Base-by-base conservation (phyloP, 2,113 vertebrate genomes). In the Ceyx melanurus region DNA sequence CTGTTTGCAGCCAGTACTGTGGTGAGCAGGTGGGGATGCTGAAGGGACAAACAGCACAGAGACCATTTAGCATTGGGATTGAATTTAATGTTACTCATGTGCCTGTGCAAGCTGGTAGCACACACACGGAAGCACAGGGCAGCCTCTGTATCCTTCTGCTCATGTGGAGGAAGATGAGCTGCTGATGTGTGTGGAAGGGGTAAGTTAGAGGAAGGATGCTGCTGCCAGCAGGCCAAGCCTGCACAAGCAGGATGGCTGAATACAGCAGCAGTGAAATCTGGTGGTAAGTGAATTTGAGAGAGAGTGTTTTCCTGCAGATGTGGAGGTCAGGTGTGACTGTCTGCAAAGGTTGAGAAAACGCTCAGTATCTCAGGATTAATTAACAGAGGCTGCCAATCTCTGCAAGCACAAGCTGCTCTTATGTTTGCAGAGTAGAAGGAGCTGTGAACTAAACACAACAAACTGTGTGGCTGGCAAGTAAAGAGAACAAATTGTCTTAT, bases 391-490 rank as follows among this genome's bases (percentile, higher is more conserved):
- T 77, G 80, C 56, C 68, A 48, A 5, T 45, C 62, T 87, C 74
- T 79, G 62, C 67, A 91, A 89, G 82, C 78, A 87, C 70, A 82
- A 82, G 66, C 71, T 62, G 70, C 26, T 90, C 84, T 48, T 4
- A 1, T 85, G 60, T 82, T 89, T 91, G 88, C 31, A 10, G 67
- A 74, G 71, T 20, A 62, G 78, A 85, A 87, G 72, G 75, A 82
- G 54, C 82, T 91, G 79, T 88, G 68, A 88, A 85, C 61, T 79
- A 86, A 95, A 82, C 62, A 42, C 72, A 75, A 54, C 66, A 88
- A 82, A 76, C 56, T 43, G 29, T 13, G 42, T 3, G 5, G 67
- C 29, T 71, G 40, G 74, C 23, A 31, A 82, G 48, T 58, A 71
- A 50, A 54, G 46, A 77, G 48, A 53, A 42, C 33, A 58, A 43